phyloP scores from a whole-genome alignment of 2,113 vertebrate genomes.

The Catharus bicknelli region DNA sequence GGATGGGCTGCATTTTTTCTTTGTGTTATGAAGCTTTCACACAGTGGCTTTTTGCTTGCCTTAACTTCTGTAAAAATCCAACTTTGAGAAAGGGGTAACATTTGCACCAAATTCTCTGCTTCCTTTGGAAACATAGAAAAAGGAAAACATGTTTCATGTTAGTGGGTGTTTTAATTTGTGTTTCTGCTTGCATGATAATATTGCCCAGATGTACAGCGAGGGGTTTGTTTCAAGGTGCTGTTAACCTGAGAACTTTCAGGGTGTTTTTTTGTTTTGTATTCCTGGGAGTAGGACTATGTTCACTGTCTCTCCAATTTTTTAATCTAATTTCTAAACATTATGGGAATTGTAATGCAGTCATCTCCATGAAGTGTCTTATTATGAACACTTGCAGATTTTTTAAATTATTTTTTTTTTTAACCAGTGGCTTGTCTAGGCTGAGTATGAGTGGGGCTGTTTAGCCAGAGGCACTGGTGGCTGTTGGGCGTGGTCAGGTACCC shows the following conservation, averaged over 20 bases:
- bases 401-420: background rate
- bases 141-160: background rate
- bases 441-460: background rate
- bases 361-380: background rate
- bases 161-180: background rate
- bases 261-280: background rate
- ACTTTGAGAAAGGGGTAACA: background rate
- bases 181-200: background rate
- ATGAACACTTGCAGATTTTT: rapidly evolving
- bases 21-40: background rate
- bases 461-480: background rate
- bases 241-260: background rate
- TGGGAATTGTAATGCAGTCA: background rate
- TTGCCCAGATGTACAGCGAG: background rate
- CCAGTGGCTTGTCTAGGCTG: background rate
- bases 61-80: background rate
- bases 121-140: background rate
- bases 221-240: background rate
- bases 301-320: background rate
- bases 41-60: background rate
- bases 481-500: background rate
- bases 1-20: background rate
- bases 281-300: background rate
- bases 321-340: background rate
- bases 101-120: background rate